A percentile compares a stretch with the other conserved stretches of the same genome.
These are phyloP conservation scores for Carcharodon carcharias DNA, from an alignment of 2,797 vertebrate genomes.

Conservation along the genomic window DNA sequence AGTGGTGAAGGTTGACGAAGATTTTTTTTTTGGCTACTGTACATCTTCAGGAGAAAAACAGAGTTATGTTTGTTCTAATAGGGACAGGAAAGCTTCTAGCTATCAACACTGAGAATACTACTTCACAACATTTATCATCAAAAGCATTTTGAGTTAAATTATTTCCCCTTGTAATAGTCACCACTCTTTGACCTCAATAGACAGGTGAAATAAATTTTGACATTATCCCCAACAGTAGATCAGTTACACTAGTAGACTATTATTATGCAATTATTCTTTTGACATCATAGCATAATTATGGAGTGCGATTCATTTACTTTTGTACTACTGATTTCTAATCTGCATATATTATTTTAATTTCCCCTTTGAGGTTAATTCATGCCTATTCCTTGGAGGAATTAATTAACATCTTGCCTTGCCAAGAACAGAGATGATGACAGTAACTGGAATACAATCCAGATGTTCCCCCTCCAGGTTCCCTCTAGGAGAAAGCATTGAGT, in stretches of 20 bases:
- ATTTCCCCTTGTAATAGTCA: background rate
- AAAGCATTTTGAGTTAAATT: background rate
- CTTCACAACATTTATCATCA: background rate
- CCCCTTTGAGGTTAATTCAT: constrained; percentile 6
- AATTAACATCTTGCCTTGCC: constrained; percentile 17
- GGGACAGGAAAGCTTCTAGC: background rate
- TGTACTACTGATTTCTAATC: constrained; percentile 1
- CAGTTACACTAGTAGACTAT: background rate
- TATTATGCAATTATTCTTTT: constrained; percentile 5
- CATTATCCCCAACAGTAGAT: background rate
- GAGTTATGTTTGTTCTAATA: background rate
- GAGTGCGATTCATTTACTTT: constrained; percentile 1
- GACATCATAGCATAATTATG: constrained; percentile 7
- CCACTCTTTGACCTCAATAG: background rate
- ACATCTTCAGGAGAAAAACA: background rate
- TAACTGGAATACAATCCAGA: constrained; percentile 24
- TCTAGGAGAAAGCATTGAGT: background rate
- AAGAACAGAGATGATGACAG: background rate
- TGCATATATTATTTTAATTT: constrained; percentile 35
- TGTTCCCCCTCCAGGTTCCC: background rate
- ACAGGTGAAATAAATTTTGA: background rate
- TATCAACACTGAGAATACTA: background rate
- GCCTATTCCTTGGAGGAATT: constrained; percentile 12
- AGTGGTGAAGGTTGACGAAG: background rate
- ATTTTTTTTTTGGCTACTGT: background rate